Base-by-base conservation (phyloP, 1,140 invertebrate genomes). In the Drosophila repleta region DNA sequence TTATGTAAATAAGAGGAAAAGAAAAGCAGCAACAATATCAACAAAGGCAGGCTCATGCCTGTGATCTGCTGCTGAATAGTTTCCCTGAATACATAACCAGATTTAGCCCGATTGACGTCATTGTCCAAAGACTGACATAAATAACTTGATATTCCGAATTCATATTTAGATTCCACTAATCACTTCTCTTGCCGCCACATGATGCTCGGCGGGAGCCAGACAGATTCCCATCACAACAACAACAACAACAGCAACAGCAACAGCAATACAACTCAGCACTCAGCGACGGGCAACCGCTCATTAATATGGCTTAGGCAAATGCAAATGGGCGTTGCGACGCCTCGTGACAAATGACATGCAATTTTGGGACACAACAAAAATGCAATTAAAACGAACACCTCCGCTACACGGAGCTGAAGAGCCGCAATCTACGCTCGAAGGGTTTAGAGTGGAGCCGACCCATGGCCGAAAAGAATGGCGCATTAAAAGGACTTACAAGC, bases 291-390 rank as follows among this genome's bases (percentile, higher is more conserved):
- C 48, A 49, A 43, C 62, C 71, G 43, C 79, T 83, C 83, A 82
- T 87, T 88, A 88, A 88, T 87, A 79, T 82, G 64, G 83, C 71
- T 87, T 85, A 85, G 78, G 74, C 55, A 66, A 88, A 87, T 79
- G 78, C 71, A 74, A 69, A 79, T 79, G 71, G 67, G 43, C 55
- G 39, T 18, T 45, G 39, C 39, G 55, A 45, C 24, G 55, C 55
- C 60, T 69, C 61, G 53, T 82, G 78, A 87, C 82, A 87, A 82
- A 85, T 85, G 82, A 88, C 83, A 81, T 79, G 83, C 78, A 88
- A 88, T 85, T 85, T 85, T 72, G 55, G 52, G 62, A 61, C 82
- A 67, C 78, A 81, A 76, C 67, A 79, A 78, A 77, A 85, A 85
- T 85, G 82, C 82, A 85, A 85, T 85, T 85, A 85, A 85, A 75